Base-by-base conservation (phyloP, 2,113 vertebrate species). In the Pithys albifrons region DNA sequence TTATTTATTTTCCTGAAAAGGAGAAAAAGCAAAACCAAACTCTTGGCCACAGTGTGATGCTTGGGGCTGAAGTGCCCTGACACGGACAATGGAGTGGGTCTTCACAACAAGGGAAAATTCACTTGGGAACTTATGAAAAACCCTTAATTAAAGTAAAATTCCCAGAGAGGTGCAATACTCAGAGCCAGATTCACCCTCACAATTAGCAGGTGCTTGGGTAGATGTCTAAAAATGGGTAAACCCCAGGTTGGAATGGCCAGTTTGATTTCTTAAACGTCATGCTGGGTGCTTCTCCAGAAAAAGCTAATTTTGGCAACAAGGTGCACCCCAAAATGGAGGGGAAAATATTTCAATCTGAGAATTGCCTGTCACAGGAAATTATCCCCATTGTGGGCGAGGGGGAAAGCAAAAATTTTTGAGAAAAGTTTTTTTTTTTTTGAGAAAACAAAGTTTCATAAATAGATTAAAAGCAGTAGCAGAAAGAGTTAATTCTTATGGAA, bases 161-260 rank as follows among this genome's bases (percentile, higher is more conserved):
- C 57, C 3, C 35, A 1, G 23, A 45, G 27, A 10, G 57, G 67
- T 24, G 62, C 18, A 75, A 33, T 18, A 2, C 5, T 39, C 37
- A 2, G 66, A 70, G 80, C 22, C 61, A 66, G 62, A 33, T 35
- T 9, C 51, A n/a, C 27, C 61, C 17, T 35, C 39, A 10, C 29
- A 14, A 11, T 43, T 3, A 23, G 8, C 33, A 14, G 19, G 25
- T 54, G 29, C 16, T 76, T 16, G 43, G 31, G 23, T 3, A 6
- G 27, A 2, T 1, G 9, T 25, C 33, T n/a, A 12, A 19, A 62
- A 48, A 31, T 13, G 19, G 6, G 2, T 29, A 16, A 23, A 48
- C 43, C 1, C 7, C 3, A 2, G 6, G 2, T 0, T 24, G 4
- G 39, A 71, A 20, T 5, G 20, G 24, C 7, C 10, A 3, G 1